Conservation (phyloP, 37 sponge, comb jelly and placozoan genomes). For the Geodia barretti region DNA sequence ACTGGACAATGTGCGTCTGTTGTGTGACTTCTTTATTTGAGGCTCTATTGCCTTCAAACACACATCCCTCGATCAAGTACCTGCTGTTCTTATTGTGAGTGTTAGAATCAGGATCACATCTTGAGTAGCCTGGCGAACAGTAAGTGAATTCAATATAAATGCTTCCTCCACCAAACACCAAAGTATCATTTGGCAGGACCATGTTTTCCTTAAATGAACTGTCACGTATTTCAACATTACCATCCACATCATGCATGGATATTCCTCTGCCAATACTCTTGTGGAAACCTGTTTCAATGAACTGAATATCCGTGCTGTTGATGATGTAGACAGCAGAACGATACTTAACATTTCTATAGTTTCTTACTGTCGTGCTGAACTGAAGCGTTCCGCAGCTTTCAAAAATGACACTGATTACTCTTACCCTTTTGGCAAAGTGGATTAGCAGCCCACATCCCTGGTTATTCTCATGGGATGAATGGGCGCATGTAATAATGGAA, state of each 20-base stretch:
- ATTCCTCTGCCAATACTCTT: constrained; percentile 13
- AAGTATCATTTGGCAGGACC: not conserved
- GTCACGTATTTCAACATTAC: not conserved
- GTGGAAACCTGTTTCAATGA: not conserved
- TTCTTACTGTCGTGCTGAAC: not conserved
- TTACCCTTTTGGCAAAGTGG: not conserved
- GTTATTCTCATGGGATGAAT: not conserved
- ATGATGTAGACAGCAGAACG: constrained; percentile 15
- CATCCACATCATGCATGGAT: constrained; percentile 13
- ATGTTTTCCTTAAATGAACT: not conserved
- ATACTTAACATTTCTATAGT: not conserved
- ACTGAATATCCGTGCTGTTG: constrained; percentile 1
- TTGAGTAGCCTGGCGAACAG: constrained; percentile 10
- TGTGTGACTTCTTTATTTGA: not conserved
- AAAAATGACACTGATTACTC: not conserved
- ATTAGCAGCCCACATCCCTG: not conserved
- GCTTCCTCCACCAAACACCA: constrained; percentile 15
- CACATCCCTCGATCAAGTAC: not conserved
- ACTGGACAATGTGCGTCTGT: not conserved
- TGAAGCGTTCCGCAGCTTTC: not conserved
- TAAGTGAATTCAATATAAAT: constrained; percentile 15
- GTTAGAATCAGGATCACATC: not conserved
- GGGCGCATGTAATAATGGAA: not conserved
- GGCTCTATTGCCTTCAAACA: not conserved
- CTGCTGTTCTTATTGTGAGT: not conserved